Evolutionary conservation across 2,113 vertebrate species (phyloP).

Genomic region (Ceyx cyanopectus): DNA sequence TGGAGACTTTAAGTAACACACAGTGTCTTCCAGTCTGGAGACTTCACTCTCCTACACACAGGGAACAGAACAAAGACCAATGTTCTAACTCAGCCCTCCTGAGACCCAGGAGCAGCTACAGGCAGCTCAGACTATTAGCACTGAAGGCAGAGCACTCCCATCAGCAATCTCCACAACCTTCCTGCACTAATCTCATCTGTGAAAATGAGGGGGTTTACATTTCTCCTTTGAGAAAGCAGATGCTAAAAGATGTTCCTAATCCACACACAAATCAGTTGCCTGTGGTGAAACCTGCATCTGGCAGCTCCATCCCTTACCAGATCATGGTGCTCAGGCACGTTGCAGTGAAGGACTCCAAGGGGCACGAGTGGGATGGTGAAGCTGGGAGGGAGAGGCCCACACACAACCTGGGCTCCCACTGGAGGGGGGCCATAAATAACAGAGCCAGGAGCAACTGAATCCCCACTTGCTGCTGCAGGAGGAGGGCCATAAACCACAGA

Average conservation of each 20-base stretch:
- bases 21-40: conserved; percentile 72
- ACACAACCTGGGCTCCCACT: conserved; percentile 72
- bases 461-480: conserved; percentile 54
- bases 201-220: background rate
- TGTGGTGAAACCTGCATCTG: background rate
- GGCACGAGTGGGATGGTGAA: conserved; percentile 78
- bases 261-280: background rate
- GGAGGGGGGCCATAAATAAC: conserved; percentile 79
- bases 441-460: conserved; percentile 69
- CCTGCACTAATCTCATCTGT: background rate
- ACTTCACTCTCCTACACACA: conserved; percentile 78
- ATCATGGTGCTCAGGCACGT: conserved; percentile 80
- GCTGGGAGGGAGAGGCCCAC: conserved; percentile 75
- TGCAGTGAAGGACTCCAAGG: conserved; percentile 82
- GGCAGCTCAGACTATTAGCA: background rate
- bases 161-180: background rate
- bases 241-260: background rate
- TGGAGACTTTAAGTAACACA: conserved; percentile 73
- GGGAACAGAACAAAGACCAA: background rate
- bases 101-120: background rate
- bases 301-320: conserved; percentile 74
- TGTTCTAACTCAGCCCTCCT: background rate
- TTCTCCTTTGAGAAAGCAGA: background rate
- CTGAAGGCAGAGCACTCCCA: background rate
- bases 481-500: conserved; percentile 75